These are phyloP conservation scores for Lethenteron camtschaticum DNA, from an alignment of 2,113 vertebrate species.

Conservation along the genomic window DNA sequence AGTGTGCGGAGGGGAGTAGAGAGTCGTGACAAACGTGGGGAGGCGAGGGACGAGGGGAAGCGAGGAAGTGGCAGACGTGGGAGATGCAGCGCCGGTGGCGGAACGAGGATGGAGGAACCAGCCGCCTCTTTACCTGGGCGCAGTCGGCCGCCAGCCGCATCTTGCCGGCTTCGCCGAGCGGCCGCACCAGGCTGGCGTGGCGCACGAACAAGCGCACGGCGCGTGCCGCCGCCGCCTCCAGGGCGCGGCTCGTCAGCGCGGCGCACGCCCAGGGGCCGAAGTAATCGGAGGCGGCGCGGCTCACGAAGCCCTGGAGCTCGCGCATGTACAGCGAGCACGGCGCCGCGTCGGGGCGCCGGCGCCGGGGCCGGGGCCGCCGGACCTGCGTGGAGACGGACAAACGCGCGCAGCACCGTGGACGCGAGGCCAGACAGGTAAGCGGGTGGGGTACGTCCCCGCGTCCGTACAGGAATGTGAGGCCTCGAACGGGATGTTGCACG, in stretches of 20 bases:
- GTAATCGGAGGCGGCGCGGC: constrained; percentile 67
- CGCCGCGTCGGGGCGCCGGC: constrained; percentile 21
- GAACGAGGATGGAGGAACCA: not conserved
- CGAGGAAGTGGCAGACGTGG: not conserved
- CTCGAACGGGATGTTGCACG: too few relatives aligned
- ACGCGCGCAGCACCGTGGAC: too few relatives aligned
- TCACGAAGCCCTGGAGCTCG: constrained; percentile 81
- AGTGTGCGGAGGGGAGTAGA: not conserved
- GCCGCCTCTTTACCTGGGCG: constrained; percentile 43
- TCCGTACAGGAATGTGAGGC: too few relatives aligned
- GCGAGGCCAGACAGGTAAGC: too few relatives aligned
- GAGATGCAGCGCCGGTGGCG: too few relatives aligned
- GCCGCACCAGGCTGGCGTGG: constrained; percentile 55
- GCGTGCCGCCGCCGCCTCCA: constrained; percentile 55
- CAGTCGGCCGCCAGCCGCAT: constrained; percentile 80
- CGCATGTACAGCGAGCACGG: constrained; percentile 94
- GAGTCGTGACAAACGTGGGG: not conserved
- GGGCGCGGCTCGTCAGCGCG: constrained; percentile 73
- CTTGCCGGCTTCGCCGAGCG: constrained; percentile 74
- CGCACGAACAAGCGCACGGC: constrained; percentile 67
- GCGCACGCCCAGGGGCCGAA: constrained; percentile 66
- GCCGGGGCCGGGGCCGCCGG: not conserved
- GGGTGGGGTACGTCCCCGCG: too few relatives aligned
- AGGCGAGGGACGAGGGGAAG: not conserved
- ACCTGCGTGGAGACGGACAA: too few relatives aligned